phyloP scores from a whole-genome alignment of 2,888 invertebrate genomes.

The Epicampocera succincta region DNA sequence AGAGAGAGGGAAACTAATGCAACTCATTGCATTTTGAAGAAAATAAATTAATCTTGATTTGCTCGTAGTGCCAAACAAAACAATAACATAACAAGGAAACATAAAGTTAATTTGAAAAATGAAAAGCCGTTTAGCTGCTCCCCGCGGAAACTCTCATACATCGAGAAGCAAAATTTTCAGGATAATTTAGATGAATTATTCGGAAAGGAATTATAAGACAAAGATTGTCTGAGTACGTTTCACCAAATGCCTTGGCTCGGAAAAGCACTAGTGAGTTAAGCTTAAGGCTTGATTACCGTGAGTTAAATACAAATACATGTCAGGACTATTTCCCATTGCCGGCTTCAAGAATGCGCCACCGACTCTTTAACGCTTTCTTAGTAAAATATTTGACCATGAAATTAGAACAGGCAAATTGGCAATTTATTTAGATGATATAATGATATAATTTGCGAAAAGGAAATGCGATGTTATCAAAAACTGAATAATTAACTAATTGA shows the following conservation, averaged over 20 bases:
- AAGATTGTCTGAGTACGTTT: slow-evolving; percentile 51
- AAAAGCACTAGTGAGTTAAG: slow-evolving; percentile 37
- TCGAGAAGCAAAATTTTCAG: slow-evolving; percentile 45
- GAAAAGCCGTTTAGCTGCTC: slow-evolving; percentile 47
- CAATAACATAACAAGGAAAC: slow-evolving; percentile 8
- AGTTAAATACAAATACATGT: slow-evolving; percentile 1
- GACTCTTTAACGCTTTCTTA: slow-evolving; percentile 30
- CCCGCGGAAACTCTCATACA: slow-evolving; percentile 42
- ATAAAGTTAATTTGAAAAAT: slow-evolving; percentile 19
- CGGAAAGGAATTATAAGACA: slow-evolving; percentile 37
- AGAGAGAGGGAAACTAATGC: background rate
- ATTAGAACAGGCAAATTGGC: slow-evolving; percentile 14
- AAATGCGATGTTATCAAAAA: too few relatives aligned
- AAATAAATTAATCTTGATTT: slow-evolving; percentile 1
- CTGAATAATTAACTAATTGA: too few relatives aligned
- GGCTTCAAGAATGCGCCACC: slow-evolving; percentile 55
- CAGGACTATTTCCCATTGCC: slow-evolving; percentile 54
- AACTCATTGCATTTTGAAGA: slow-evolving; percentile 13
- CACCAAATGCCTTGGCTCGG: slow-evolving; percentile 46
- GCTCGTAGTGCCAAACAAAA: background rate
- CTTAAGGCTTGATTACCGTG: slow-evolving; percentile 12
- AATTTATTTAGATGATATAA: slow-evolving; percentile 65
- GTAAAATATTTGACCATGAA: background rate
- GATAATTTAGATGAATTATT: slow-evolving; percentile 46
- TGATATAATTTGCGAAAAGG: slow-evolving; percentile 46